Evolutionary conservation across 1,140 invertebrate genomes (phyloP), one percentile per base, ranked within the genome.

Genomic region (Lucilia cuprina): DNA sequence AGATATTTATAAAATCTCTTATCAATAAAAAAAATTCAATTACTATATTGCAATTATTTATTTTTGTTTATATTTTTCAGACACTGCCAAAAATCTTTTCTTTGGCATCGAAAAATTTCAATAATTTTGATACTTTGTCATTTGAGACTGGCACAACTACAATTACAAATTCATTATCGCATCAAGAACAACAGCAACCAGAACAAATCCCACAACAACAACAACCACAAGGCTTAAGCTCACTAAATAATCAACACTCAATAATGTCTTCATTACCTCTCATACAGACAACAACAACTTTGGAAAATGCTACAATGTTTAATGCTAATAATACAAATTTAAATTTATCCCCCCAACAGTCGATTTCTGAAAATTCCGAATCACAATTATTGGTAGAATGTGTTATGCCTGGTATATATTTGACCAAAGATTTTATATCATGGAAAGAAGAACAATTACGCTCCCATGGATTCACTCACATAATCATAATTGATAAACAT

Each of bases 401-500:
- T 78, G 74, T 86, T 7, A 86, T 86, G 82, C 86, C 86, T n/a
- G 85, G 86, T 17, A 86, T 86, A 35, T 86, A 86, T 82, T 74
- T 86, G 13, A 85, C 86, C 25, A 85, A 84, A 78, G 78, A 83
- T 17, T 84, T 85, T 19, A 82, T 86, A n/a, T 75, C 77, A 14
- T 86, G 86, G 84, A 84, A 84, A 82, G 50, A 85, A n/a, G 84
- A 86, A 55, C 80, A 84, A 49, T 82, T 86, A 17, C 83, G 83
- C 9, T 19, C 84, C 3, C 83, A 85, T 80, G 83, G 85, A 12
- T 86, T 86, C 50, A 87, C 85, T 35, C 85, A 87, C 49, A 83
- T 87, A 5, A 87, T 87, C 41, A 85, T 84, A 9, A 87, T 87
- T n/a, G 85, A 87, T 74, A 86, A 85, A 77, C 86, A 86, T 34